Percentiles rank a stretch among this genome's conserved stretches.
Conservation (phyloP, 2,113 vertebrate species). For the Leuciscus idus region DNA sequence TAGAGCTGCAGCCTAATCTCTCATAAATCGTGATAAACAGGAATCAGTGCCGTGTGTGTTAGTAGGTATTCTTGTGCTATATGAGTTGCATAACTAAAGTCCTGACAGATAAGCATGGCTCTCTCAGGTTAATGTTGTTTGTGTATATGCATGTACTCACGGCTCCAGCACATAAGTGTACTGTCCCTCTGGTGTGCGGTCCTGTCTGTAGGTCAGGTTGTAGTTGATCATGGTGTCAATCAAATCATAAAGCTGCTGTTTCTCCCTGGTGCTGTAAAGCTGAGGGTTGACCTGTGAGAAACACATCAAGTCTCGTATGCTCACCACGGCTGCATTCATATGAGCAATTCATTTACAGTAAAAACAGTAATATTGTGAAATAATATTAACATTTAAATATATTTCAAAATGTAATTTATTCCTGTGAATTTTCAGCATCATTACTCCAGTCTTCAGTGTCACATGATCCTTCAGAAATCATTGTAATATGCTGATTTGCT, state of each 20-base stretch:
- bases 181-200: conserved; percentile 88
- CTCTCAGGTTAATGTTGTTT: background rate
- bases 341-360: background rate
- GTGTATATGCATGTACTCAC: conserved; percentile 78
- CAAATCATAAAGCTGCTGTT: conserved; percentile 87
- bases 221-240: conserved; percentile 93
- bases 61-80: background rate
- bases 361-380: background rate
- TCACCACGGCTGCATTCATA: background rate
- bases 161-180: conserved; percentile 90
- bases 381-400: background rate
- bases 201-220: conserved; percentile 94
- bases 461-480: background rate
- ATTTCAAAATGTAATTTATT: background rate
- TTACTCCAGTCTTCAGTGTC: background rate
- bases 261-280: conserved; percentile 92
- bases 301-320: background rate
- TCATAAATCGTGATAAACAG: background rate
- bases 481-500: background rate
- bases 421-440: background rate
- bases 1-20: conserved; percentile 9
- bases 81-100: background rate
- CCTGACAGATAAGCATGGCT: background rate
- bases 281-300: conserved; percentile 89
- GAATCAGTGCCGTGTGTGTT: background rate